Base-by-base conservation (phyloP, 2,113 vertebrate genomes). In the Paramormyrops kingsleyae region DNA sequence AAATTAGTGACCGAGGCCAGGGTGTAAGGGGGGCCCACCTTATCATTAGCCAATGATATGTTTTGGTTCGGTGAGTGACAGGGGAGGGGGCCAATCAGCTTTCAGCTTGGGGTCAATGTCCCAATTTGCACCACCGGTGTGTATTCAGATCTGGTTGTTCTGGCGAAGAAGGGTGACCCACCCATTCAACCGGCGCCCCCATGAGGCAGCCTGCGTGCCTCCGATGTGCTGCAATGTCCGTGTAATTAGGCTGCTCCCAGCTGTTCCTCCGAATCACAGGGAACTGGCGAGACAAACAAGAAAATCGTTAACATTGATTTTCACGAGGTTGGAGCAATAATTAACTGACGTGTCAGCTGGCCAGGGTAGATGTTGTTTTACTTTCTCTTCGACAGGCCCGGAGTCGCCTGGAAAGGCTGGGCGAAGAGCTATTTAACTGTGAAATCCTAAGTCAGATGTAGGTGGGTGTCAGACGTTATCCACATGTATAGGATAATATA, bases 211-310 rank as follows among this genome's bases (percentile, higher is more conserved):
- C 44, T 24, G n/a, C 44, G 7, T 15, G n/a, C 31, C 31, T 80
- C 24, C 13, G 39, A 24, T 53, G 80, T 56, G 62, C 27, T 31
- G 47, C 47, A 12, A 83, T 74, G 27, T 42, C 13, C 49, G 52
- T 83, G 42, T 53, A 89, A 89, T 89, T 89, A 89, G 47, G 47
- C 31, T 5, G 3, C 88, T 56, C 46, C 31, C 17, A 89, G 88
- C 62, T 66, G 1, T 44, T 35, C 70, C 31, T 83, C 13, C 13
- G 7, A 53, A 39, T 53, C 15, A 53, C 42, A 47, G 77, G 49
- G 56, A 42, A 31, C 49, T 35, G 35, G 12, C 49, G 49, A 49
- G 5, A 24, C 27, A 89, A 83, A 83, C 49, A 39, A 27, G 49
- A 83, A 83, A 50, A 52, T 83, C 74, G 8, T 89, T 89, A 83